Base-by-base conservation (phyloP, 64 coral and sea anemone genomes). In the Stichodactyla helianthus region DNA sequence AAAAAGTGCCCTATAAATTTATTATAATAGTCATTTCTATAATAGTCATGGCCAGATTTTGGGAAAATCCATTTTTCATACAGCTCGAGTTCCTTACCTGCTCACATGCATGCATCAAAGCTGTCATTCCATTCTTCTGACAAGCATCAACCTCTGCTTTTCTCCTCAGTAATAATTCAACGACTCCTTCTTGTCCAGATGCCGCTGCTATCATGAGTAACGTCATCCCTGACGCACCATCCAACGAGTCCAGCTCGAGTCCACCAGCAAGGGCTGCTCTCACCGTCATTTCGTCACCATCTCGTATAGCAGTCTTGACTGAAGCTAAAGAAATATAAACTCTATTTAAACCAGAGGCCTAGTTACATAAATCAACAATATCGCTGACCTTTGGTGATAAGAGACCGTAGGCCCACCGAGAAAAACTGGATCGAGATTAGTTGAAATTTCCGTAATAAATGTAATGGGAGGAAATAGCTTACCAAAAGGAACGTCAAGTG, bases 41-140 rank as follows among this genome's bases (percentile, higher is more conserved):
- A 44, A n/a, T n/a, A n/a, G n/a, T n/a, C n/a, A n/a, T 44, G 35
- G 35, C 35, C 35, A 44, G 35, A 44, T 44, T 44, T 44, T 44
- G 35, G 35, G 35, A 44, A 44, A 44, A 44, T 44, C 55, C 55
- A 58, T 58, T 58, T 58, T 11, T 58, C 14, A 9, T 15, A 57
- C 13, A 7, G 13, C 8, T 11, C 55, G 1, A 58, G 55, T 58
- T 15, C 14, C 56, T n/a, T 67, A 89, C 93, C 93, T 94, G 93
- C 82, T 94, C 93, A 26, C 88, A 90, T 15, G 93, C 86, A 22
- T 94, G 93, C 86, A 94, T 91, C 15, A 94, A 88, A 5, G 93
- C 86, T 31, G 67, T 94, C 51, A 87, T 88, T 2, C 71, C 88
- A 62, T 88, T 91, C 51, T 91, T 94, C 82, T 91, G 86, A 11